Evolutionary conservation across 2,797 vertebrate species (phyloP).

Genomic region (Oreochromis grahami): DNA sequence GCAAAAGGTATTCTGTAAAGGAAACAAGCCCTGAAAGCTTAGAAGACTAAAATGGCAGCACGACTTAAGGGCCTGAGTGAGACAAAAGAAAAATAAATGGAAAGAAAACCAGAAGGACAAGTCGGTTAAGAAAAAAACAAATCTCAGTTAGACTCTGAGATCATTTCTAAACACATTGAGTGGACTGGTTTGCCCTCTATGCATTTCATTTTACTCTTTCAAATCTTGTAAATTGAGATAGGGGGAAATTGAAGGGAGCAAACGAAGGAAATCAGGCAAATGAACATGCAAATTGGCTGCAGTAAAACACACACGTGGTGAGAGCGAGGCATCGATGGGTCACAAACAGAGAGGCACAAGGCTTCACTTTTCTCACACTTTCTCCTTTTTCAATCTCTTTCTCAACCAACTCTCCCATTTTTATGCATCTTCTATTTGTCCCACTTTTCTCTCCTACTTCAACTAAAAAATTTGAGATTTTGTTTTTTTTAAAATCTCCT

Average conservation of each 20-base stretch:
- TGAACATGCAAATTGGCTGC: slow-evolving; percentile 33
- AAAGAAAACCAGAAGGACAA: slow-evolving; percentile 54
- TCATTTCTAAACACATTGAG: background rate
- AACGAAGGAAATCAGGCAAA: slow-evolving; percentile 32
- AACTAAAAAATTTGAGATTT: slow-evolving; percentile 12
- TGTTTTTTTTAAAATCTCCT: background rate
- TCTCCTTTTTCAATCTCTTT: background rate
- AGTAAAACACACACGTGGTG: background rate
- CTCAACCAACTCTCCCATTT: background rate
- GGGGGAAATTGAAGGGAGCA: background rate
- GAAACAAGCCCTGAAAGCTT: slow-evolving; percentile 36
- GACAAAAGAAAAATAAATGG: slow-evolving; percentile 8
- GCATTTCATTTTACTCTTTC: background rate
- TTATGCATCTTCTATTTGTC: background rate
- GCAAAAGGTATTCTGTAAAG: slow-evolving; percentile 34
- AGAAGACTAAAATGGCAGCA: slow-evolving; percentile 15
- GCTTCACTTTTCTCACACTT: background rate
- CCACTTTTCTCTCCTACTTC: background rate
- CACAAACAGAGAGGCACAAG: slow-evolving; percentile 3
- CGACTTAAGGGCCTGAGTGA: slow-evolving; percentile 27
- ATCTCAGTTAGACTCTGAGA: background rate
- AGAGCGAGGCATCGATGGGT: background rate
- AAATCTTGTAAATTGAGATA: slow-evolving; percentile 1
- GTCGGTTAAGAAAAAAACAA: slow-evolving; percentile 40
- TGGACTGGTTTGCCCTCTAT: background rate